A percentile compares a stretch with the other conserved stretches of the same genome.
Conservation (phyloP, 2,888 invertebrate species). For the Zootermopsis nevadensis region DNA sequence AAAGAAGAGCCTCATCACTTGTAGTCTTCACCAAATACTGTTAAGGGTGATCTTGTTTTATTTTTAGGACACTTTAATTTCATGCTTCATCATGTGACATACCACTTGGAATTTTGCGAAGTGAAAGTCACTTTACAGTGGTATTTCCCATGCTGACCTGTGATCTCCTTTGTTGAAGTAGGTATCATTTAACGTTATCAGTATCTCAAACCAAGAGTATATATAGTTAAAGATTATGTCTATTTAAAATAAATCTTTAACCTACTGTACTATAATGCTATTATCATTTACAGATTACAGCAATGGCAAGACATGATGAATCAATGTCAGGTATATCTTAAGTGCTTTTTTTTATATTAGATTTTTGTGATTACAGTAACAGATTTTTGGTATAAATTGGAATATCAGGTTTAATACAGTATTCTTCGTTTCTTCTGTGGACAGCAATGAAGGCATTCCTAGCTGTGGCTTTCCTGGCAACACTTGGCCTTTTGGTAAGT, state of each 20-base stretch:
- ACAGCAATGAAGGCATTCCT: background rate
- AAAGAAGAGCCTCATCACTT: too few species aligned
- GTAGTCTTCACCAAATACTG: too few species aligned
- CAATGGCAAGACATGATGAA: background rate
- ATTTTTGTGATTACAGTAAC: background rate
- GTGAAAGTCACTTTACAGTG: too few species aligned
- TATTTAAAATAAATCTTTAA: background rate
- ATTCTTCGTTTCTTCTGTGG: background rate
- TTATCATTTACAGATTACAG: background rate
- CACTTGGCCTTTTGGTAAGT: background rate
- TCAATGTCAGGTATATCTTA: background rate
- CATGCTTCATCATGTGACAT: too few species aligned
- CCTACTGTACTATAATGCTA: background rate
- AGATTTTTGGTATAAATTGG: background rate
- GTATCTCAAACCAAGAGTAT: background rate
- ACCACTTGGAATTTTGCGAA: too few species aligned
- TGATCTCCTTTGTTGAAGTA: background rate
- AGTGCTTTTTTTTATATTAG: background rate
- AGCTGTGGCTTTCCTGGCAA: background rate
- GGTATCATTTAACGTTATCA: background rate
- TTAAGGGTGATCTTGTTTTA: too few species aligned
- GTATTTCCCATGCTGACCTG: too few species aligned
- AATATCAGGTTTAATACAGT: background rate
- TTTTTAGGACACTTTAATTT: too few species aligned
- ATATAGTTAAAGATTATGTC: background rate